phyloP scores from a whole-genome alignment of 2,888 invertebrate species.

The Agrilus cyanescens region DNA sequence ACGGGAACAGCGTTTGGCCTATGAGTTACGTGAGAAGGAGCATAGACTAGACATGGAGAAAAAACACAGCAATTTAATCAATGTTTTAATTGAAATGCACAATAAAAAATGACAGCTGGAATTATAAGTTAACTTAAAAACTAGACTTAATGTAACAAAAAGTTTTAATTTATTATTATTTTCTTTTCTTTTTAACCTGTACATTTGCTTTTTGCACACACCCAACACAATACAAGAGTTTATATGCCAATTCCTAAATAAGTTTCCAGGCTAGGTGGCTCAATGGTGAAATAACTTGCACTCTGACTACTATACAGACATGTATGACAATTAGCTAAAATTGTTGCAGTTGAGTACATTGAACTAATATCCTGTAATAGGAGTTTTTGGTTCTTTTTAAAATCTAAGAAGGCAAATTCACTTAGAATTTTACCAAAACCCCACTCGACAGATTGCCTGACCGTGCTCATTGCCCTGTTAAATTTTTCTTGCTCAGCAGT shows the following conservation, averaged over 20 bases:
- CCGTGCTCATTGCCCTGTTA: slow-evolving; percentile 11
- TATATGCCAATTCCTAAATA: slow-evolving; percentile 8
- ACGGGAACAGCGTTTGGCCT: background rate
- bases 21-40: background rate
- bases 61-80: no score
- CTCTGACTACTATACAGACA: slow-evolving; percentile 11
- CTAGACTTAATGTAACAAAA: no score
- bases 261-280: slow-evolving; percentile 9
- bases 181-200: no score
- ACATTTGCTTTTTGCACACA: no score
- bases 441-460: slow-evolving; percentile 14
- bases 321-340: slow-evolving; percentile 13
- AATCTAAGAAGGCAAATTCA: slow-evolving; percentile 14
- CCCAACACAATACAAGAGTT: no score
- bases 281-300: slow-evolving; percentile 8
- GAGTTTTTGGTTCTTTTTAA: slow-evolving; percentile 16
- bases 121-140: no score
- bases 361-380: slow-evolving; percentile 9
- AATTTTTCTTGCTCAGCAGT: slow-evolving; percentile 3
- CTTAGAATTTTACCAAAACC: slow-evolving; percentile 13
- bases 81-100: no score
- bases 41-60: no score
- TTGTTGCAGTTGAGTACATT: slow-evolving; percentile 8
- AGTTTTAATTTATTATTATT: no score
- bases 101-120: no score